Evolutionary conservation across 2,797 vertebrate genomes (phyloP).

Genomic region (Pyrrhura leucotis): DNA sequence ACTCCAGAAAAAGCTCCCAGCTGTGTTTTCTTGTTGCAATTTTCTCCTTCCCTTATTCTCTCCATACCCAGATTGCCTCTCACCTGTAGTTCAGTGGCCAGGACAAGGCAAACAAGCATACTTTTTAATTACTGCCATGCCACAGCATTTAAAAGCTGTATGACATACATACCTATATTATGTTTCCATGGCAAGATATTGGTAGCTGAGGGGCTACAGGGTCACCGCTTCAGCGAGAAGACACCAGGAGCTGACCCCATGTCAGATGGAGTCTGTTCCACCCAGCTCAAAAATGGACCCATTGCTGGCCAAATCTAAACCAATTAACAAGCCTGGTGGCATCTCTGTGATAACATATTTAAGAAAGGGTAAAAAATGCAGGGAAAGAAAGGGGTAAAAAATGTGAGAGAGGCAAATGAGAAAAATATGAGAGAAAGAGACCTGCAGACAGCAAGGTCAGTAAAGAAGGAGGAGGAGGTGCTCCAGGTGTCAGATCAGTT

Average conservation of each 20-base stretch:
- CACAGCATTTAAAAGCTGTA: not conserved
- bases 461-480: not conserved
- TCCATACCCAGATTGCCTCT: not conserved
- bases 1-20: not conserved
- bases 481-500: not conserved
- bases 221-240: not conserved
- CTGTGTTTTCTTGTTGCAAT: not conserved
- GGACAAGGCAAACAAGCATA: not conserved
- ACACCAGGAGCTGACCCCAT: not conserved
- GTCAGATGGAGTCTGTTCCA: not conserved
- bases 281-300: not conserved
- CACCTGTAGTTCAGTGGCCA: not conserved
- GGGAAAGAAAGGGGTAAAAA: not conserved
- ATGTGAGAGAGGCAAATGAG: not conserved
- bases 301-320: not conserved
- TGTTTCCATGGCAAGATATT: not conserved
- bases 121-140: not conserved
- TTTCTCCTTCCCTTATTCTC: not conserved
- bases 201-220: not conserved
- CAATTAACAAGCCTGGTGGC: not conserved
- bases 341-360: not conserved
- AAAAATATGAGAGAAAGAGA: not conserved
- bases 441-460: not conserved
- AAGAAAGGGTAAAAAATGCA: not conserved
- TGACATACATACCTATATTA: not conserved